These are phyloP conservation scores for Bombus huntii DNA, from an alignment of 1,140 invertebrate genomes.

Conservation along the genomic window DNA sequence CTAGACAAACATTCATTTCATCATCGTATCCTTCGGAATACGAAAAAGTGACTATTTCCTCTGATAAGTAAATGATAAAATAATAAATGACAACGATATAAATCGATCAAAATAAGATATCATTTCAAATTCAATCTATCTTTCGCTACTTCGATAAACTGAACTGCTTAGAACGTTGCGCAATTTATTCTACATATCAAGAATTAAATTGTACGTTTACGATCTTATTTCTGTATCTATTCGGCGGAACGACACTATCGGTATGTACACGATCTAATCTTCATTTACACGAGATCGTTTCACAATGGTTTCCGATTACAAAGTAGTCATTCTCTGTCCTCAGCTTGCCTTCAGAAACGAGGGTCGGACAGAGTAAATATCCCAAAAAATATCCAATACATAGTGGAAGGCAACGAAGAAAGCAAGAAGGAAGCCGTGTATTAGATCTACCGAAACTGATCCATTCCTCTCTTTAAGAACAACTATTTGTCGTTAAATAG, in stretches of 20 bases:
- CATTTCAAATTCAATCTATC: not conserved
- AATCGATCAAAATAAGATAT: not conserved
- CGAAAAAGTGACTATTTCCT: no score
- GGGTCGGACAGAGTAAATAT: constrained; percentile 6
- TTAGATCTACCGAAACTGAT: not conserved
- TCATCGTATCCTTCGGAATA: no score
- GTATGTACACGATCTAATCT: not conserved
- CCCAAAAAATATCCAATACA: not conserved
- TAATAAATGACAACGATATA: not conserved
- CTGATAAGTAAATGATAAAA: no score
- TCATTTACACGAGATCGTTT: not conserved
- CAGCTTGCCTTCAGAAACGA: not conserved
- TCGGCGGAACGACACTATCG: not conserved
- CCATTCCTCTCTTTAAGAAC: not conserved
- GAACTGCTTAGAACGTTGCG: not conserved
- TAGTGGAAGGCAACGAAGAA: no score
- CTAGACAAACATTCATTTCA: no score
- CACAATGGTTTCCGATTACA: not conserved
- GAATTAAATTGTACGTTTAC: not conserved
- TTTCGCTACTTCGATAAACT: not conserved
- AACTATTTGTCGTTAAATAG: constrained; percentile 41
- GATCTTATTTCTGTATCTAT: not conserved
- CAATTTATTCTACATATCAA: not conserved
- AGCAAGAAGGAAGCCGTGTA: not conserved
- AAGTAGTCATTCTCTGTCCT: no score